Conservation (phyloP, 2,888 invertebrate genomes). For the Acronicta aceris region DNA sequence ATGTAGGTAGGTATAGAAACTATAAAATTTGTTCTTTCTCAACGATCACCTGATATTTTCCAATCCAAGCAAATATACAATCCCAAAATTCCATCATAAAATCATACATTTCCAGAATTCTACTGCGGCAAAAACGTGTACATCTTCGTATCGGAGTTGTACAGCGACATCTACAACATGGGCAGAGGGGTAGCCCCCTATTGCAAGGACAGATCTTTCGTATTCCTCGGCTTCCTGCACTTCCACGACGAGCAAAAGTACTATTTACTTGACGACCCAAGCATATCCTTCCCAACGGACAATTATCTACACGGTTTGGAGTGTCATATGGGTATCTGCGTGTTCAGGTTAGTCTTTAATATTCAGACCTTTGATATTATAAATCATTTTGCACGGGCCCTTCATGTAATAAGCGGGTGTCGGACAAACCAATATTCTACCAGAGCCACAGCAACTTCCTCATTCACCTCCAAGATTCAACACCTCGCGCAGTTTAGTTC, state of each 20-base stretch:
- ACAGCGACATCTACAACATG: constrained; percentile 84
- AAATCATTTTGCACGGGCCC: no score
- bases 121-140: constrained; percentile 86
- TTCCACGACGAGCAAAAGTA: constrained; percentile 82
- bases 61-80: no score
- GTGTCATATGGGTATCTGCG: constrained; percentile 80
- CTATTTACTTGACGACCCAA: constrained; percentile 81
- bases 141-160: constrained; percentile 80
- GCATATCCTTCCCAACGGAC: constrained; percentile 81
- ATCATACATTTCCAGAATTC: constrained; percentile 69
- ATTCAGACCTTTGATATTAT: no score
- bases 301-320: constrained; percentile 83
- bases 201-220: constrained; percentile 81
- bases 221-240: constrained; percentile 83
- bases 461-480: no score
- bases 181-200: constrained; percentile 79
- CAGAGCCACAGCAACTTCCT: no score
- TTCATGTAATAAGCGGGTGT: no score
- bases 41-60: no score
- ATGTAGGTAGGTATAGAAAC: no score
- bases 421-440: no score
- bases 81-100: no score
- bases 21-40: no score
- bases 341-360: constrained; percentile 73
- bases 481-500: no score